A percentile compares a stretch with the other conserved stretches of the same genome.
Evolutionary conservation across 2,797 vertebrate genomes (phyloP).

Genomic region (Brachyrhaphis roseni): DNA sequence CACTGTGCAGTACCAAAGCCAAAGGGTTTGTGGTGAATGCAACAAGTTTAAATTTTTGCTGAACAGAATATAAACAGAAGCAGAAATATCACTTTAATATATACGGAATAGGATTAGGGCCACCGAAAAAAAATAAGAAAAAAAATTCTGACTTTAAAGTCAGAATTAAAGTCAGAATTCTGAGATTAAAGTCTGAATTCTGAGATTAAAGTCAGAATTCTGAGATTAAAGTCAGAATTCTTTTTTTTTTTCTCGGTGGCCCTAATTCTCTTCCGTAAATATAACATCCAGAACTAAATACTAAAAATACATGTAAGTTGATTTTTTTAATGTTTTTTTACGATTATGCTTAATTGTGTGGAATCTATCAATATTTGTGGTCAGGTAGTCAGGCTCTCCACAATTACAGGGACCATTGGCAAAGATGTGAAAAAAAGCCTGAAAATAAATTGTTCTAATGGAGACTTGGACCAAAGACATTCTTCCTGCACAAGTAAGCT

Average conservation of each 20-base stretch:
- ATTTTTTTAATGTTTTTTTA: not conserved
- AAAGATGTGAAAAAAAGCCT: not conserved
- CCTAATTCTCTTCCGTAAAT: too few species aligned
- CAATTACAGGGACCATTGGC: not conserved
- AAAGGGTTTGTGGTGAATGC: constrained; percentile 8
- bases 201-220: too few species aligned
- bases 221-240: too few species aligned
- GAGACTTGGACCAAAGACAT: not conserved
- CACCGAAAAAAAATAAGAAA: too few species aligned
- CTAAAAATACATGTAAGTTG: not conserved
- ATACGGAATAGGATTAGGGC: too few species aligned
- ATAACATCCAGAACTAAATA: not conserved
- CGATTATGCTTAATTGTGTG: not conserved
- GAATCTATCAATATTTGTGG: not conserved
- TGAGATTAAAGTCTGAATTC: too few species aligned
- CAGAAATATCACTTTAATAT: not conserved
- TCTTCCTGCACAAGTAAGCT: not conserved
- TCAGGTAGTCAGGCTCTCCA: not conserved
- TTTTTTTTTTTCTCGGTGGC: too few species aligned
- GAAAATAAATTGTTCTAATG: not conserved
- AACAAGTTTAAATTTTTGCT: constrained; percentile 11
- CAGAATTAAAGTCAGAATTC: too few species aligned
- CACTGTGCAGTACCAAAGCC: not conserved
- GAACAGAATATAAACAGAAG: constrained; percentile 12
- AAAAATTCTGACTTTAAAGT: too few species aligned